These are phyloP conservation scores for Myripristis murdjan DNA, from an alignment of 2,797 vertebrate genomes.

Conservation along the genomic window DNA sequence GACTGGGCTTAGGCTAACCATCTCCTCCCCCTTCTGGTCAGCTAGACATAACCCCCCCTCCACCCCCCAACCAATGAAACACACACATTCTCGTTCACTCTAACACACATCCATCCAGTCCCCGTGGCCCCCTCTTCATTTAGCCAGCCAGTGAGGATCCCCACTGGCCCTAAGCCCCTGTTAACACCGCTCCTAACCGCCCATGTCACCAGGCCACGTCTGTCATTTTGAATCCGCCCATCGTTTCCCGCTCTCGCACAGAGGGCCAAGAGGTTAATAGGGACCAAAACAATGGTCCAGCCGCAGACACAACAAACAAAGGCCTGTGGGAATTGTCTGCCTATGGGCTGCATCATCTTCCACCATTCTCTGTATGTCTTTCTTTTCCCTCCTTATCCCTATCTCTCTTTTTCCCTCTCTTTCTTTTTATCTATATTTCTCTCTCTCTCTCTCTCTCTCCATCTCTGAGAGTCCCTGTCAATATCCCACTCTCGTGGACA, in stretches of 20 bases:
- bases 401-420: constrained; percentile 11
- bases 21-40: constrained; percentile 70
- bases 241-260: constrained; percentile 87
- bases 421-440: background rate
- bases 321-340: constrained; percentile 82
- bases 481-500: constrained; percentile 77
- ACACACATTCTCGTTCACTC: constrained; percentile 25
- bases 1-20: constrained; percentile 51
- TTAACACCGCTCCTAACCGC: constrained; percentile 77
- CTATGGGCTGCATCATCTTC: constrained; percentile 69
- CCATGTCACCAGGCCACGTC: constrained; percentile 83
- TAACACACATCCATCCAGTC: constrained; percentile 8
- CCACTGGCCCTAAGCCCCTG: constrained; percentile 72
- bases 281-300: constrained; percentile 85
- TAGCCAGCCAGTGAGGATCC: constrained; percentile 83
- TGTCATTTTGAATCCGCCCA: constrained; percentile 85
- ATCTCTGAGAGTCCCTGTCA: constrained; percentile 67
- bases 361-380: constrained; percentile 50
- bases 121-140: constrained; percentile 20
- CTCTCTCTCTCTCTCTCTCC: constrained; percentile 13
- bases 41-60: constrained; percentile 37
- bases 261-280: constrained; percentile 90
- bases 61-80: background rate
- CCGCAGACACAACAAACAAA: constrained; percentile 88
- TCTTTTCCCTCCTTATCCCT: constrained; percentile 24